Percentiles rank a stretch among this genome's conserved stretches.
These are phyloP conservation scores for Iguana delicatissima DNA, from an alignment of 2,797 vertebrate species.

Conservation along the genomic window DNA sequence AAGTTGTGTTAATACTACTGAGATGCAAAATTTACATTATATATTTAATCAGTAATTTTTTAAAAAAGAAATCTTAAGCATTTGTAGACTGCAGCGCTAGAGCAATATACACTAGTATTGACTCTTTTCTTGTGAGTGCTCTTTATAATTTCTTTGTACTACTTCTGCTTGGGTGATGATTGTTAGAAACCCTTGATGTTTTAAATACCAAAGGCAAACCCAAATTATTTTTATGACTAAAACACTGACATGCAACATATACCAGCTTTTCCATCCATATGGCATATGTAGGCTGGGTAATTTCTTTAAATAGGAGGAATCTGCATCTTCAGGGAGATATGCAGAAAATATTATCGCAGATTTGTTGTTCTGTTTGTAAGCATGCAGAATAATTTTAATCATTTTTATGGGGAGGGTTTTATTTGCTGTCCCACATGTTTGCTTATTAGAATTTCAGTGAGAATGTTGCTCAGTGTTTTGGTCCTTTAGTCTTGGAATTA, in stretches of 20 bases:
- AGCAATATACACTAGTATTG: not conserved
- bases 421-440: slow-evolving; percentile 2
- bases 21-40: no score
- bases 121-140: not conserved
- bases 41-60: not conserved
- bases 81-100: not conserved
- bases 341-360: not conserved
- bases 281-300: not conserved
- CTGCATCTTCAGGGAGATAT: not conserved
- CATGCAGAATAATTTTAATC: not conserved
- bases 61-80: not conserved
- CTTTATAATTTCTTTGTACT: not conserved
- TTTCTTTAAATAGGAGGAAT: not conserved
- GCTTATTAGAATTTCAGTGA: not conserved
- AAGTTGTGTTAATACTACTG: not conserved
- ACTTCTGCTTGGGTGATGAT: not conserved
- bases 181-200: not conserved
- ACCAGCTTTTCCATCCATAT: not conserved
- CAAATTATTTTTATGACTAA: not conserved
- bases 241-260: not conserved
- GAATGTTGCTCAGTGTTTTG: not conserved
- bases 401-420: slow-evolving; percentile 6
- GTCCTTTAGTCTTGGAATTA: not conserved
- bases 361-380: not conserved
- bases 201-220: not conserved